Evolutionary conservation across 1,140 invertebrate species (phyloP).

Genomic region (Procambarus clarkii): DNA sequence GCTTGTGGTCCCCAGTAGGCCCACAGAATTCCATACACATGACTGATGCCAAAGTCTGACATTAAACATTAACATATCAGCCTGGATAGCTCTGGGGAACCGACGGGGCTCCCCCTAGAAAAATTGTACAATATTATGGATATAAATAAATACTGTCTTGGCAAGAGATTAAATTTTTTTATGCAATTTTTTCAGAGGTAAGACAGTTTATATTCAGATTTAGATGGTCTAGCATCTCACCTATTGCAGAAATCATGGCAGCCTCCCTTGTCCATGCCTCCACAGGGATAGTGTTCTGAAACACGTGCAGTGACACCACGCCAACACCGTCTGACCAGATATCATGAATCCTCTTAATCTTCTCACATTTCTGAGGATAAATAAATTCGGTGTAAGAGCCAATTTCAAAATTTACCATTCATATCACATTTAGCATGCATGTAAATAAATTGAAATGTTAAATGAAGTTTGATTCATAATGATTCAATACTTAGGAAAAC

Average conservation of each 20-base stretch:
- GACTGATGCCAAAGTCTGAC: too few relatives aligned
- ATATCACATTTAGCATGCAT: neutral
- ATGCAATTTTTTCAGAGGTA: too few relatives aligned
- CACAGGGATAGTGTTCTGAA: constrained; percentile 91
- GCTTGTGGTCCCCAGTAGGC: too few relatives aligned
- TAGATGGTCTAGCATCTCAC: constrained; percentile 74
- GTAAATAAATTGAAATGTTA: neutral
- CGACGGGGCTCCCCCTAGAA: too few relatives aligned
- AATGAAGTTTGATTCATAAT: too few relatives aligned
- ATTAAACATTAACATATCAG: too few relatives aligned
- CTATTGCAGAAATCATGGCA: constrained; percentile 92
- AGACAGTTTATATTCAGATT: too few relatives aligned
- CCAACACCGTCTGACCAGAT: constrained; percentile 91
- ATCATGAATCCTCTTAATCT: constrained; percentile 87
- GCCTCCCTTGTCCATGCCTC: constrained; percentile 96
- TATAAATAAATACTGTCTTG: too few relatives aligned
- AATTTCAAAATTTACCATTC: neutral
- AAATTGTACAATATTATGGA: too few relatives aligned
- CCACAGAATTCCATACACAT: too few relatives aligned
- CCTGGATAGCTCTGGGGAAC: too few relatives aligned
- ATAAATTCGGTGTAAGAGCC: neutral
- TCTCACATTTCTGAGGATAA: constrained; percentile 75
- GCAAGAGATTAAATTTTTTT: too few relatives aligned
- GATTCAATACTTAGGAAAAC: neutral
- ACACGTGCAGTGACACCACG: constrained; percentile 93